A percentile compares a stretch with the other conserved stretches of the same genome.
These are phyloP conservation scores for Galago senegalensis DNA, from an alignment of 2,797 vertebrate genomes.

Conservation along the genomic window DNA sequence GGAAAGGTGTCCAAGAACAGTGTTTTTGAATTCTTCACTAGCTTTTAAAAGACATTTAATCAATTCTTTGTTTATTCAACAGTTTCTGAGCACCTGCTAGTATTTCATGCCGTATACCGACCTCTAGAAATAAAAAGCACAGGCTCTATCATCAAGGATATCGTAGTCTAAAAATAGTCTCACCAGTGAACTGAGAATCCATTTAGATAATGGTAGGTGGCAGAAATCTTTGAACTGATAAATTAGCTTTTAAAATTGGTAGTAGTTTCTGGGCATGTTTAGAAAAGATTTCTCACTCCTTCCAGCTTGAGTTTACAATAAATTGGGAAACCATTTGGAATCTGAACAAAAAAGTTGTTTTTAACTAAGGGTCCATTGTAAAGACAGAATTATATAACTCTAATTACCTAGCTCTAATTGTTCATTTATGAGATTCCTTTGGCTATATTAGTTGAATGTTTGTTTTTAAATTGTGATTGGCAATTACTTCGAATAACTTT, in stretches of 20 bases:
- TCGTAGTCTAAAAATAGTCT: conserved; percentile 7
- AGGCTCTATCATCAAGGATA: not conserved
- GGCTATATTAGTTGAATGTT: conserved; percentile 27
- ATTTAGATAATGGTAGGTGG: not conserved
- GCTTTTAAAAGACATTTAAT: not conserved
- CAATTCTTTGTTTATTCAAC: not conserved
- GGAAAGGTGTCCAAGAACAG: not conserved
- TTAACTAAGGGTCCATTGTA: conserved; percentile 25
- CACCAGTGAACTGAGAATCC: not conserved
- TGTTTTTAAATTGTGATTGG: conserved; percentile 52
- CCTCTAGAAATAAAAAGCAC: not conserved
- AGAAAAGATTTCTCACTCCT: conserved; percentile 11
- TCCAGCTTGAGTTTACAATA: conserved; percentile 3
- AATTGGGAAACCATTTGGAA: conserved; percentile 56
- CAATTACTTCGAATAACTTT: conserved; percentile 36
- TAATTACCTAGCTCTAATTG: not conserved
- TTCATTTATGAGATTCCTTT: conserved; percentile 32
- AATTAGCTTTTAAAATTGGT: conserved; percentile 52
- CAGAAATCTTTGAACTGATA: conserved; percentile 49
- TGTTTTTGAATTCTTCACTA: conserved; percentile 14
- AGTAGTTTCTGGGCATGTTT: not conserved
- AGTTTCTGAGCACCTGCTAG: conserved; percentile 17
- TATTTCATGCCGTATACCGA: not conserved
- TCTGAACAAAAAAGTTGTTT: conserved; percentile 51
- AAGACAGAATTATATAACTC: conserved; percentile 36